A percentile compares a stretch with the other conserved stretches of the same genome.
These are phyloP conservation scores for Acronicta aceris DNA, from an alignment of 2,888 invertebrate genomes.

Conservation along the genomic window DNA sequence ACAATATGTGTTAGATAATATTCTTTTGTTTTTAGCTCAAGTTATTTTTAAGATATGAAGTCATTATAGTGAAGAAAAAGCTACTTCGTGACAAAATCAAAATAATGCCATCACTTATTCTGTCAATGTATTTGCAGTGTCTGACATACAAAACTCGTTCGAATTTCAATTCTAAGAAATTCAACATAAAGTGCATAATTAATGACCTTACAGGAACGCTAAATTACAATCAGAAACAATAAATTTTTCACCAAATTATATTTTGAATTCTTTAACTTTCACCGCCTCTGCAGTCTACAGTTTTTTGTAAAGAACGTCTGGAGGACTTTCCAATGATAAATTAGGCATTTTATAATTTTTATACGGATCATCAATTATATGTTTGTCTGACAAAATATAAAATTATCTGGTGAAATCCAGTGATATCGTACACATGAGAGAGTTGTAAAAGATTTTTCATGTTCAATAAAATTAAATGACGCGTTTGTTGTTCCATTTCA, in stretches of 20 bases:
- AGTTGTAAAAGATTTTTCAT: slow-evolving; percentile 37
- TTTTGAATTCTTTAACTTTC: slow-evolving; percentile 51
- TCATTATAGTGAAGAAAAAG: slow-evolving; percentile 1
- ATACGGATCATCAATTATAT: slow-evolving; percentile 57
- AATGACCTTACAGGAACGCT: slow-evolving; percentile 7
- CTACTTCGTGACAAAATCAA: slow-evolving; percentile 15
- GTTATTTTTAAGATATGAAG: slow-evolving; percentile 20
- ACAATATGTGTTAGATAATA: slow-evolving; percentile 25
- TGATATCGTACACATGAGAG: slow-evolving; percentile 23
- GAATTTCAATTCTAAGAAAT: slow-evolving; percentile 23
- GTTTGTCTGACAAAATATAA: slow-evolving; percentile 40
- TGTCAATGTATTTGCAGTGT: slow-evolving; percentile 29
- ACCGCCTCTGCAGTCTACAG: slow-evolving; percentile 56
- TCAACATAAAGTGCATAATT: slow-evolving; percentile 31
- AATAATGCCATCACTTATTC: background rate
- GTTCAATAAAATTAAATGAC: slow-evolving; percentile 38
- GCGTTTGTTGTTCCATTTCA: slow-evolving; percentile 25
- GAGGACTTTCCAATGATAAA: slow-evolving; percentile 76
- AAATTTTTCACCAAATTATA: slow-evolving; percentile 60
- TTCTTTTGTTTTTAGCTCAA: slow-evolving; percentile 21
- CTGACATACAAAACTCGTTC: slow-evolving; percentile 8
- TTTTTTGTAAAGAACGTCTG: slow-evolving; percentile 62
- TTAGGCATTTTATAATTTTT: slow-evolving; percentile 63
- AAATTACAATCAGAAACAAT: slow-evolving; percentile 31
- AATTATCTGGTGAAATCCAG: slow-evolving; percentile 27